Base-by-base conservation (phyloP, 2,113 vertebrate species). In the Paralichthys olivaceus region DNA sequence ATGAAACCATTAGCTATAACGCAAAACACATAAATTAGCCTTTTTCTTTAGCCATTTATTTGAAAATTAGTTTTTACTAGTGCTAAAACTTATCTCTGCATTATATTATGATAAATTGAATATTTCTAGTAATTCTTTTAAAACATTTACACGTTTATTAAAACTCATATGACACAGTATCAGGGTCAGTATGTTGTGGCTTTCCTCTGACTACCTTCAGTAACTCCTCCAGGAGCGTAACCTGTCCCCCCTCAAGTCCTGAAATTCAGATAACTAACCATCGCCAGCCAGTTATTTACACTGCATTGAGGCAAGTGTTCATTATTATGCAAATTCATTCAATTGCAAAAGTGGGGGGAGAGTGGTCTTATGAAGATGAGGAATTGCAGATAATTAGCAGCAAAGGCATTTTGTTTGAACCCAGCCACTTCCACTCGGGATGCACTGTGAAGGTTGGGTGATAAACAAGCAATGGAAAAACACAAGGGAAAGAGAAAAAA, bases 251-350 rank as follows among this genome's bases (percentile, higher is more conserved):
- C 87, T 83, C 74, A 85, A 85, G 85, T 84, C 51, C 66, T 51
- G 61, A 86, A 95, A 93, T 84, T 86, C 92, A 91, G 87, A 85
- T 91, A 90, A 69, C 78, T 81, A 87, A 68, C 83, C 80, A 17
- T 65, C 72, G 79, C 47, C 83, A 91, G 81, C 68, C 82, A 77
- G 67, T 90, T 92, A 89, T 92, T 91, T 87, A 91, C 90, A 80
- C 78, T 64, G 77, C 72, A 40, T 59, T 22, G 34, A 86, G 86
- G 81, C 84, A 84, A 79, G 75, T 69, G 85, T 78, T 89, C 84
- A 91, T 94, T 94, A 93, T 91, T 91, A 95, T 95, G 93, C 90
- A 92, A 95, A 95, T 95, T 43, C 64, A 94, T 94, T 92, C 92
- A 87, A 86, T 90, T 88, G 84, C 77, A 78, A 77, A 80, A 77